Percentiles rank a stretch among this genome's conserved stretches.
Conservation (phyloP, 2,888 invertebrate genomes). For the Eueremaeus valkanovi region DNA sequence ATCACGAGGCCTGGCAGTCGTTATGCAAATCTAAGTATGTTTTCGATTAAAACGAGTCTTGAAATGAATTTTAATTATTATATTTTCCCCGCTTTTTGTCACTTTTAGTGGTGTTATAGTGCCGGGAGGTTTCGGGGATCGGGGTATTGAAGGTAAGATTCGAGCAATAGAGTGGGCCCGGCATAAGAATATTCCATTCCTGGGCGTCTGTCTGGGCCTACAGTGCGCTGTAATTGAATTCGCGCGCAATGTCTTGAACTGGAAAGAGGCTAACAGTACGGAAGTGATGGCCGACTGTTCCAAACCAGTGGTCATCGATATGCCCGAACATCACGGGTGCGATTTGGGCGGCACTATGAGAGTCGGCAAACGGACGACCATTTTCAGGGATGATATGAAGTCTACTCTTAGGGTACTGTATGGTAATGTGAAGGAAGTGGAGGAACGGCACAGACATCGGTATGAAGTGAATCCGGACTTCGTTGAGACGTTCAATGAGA, state of each 20-base stretch:
- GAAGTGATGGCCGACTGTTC: conserved; percentile 72
- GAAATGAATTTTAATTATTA: not conserved
- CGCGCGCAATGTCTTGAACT: conserved; percentile 72
- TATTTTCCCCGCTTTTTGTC: not conserved
- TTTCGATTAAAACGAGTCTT: not conserved
- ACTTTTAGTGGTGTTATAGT: conserved; percentile 77
- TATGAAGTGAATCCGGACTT: conserved; percentile 94
- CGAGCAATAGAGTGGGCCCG: conserved; percentile 90
- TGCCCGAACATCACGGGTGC: conserved; percentile 96
- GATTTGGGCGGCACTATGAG: conserved; percentile 94
- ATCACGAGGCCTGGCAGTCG: conserved; percentile 89
- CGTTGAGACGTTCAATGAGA: conserved; percentile 69
- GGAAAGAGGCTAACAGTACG: conserved; percentile 75
- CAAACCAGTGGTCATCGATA: conserved; percentile 86
- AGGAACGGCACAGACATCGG: conserved; percentile 93
- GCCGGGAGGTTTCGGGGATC: conserved; percentile 94
- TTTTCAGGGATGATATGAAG: conserved; percentile 59
- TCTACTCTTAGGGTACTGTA: conserved; percentile 59
- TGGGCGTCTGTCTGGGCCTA: conserved; percentile 96
- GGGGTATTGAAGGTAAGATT: conserved; percentile 95
- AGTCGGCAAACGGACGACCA: conserved; percentile 83
- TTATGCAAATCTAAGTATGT: conserved; percentile 63
- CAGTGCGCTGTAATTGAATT: conserved; percentile 96
- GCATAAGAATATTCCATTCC: conserved; percentile 78
- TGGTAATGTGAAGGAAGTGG: conserved; percentile 66